These are phyloP conservation scores for Micropoecilia bifurca DNA, from an alignment of 2,797 vertebrate genomes.

Conservation along the genomic window DNA sequence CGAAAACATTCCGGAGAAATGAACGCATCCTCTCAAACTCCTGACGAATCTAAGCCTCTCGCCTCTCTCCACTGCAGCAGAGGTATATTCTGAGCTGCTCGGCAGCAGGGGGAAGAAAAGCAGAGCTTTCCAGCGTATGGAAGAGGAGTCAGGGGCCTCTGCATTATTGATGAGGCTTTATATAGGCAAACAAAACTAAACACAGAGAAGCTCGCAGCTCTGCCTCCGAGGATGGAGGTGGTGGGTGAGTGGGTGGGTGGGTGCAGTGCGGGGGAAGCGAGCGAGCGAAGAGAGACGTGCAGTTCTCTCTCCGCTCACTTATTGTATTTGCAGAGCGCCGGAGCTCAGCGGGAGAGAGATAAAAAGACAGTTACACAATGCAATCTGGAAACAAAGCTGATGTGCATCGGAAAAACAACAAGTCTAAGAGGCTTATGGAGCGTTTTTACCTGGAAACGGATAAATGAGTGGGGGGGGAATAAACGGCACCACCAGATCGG, in stretches of 20 bases:
- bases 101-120: constrained; percentile 42
- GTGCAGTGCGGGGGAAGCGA: constrained; percentile 46
- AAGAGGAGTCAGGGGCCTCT: constrained; percentile 73
- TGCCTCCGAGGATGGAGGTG: constrained; percentile 60
- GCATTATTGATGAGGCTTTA: constrained; percentile 81
- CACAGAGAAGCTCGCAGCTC: constrained; percentile 65
- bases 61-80: constrained; percentile 28
- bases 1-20: constrained; percentile 1
- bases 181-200: constrained; percentile 80
- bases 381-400: constrained; percentile 51
- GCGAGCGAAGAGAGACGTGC: constrained; percentile 48
- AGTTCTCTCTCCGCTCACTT: constrained; percentile 63
- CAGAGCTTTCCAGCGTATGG: constrained; percentile 62
- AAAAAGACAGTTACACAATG: constrained; percentile 44
- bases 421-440: constrained; percentile 46
- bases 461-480: constrained; percentile 33
- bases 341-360: constrained; percentile 35
- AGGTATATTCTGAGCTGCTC: constrained; percentile 33
- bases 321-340: constrained; percentile 55
- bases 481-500: constrained; percentile 37
- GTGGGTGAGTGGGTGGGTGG: constrained; percentile 43
- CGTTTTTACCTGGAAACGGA: constrained; percentile 49
- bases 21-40: constrained; percentile 2
- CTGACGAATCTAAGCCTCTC: constrained; percentile 17
- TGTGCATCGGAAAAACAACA: constrained; percentile 44